Evolutionary conservation across 2,888 invertebrate genomes (phyloP), one percentile per base, ranked within the genome.

Genomic region (Plutella xylostella): DNA sequence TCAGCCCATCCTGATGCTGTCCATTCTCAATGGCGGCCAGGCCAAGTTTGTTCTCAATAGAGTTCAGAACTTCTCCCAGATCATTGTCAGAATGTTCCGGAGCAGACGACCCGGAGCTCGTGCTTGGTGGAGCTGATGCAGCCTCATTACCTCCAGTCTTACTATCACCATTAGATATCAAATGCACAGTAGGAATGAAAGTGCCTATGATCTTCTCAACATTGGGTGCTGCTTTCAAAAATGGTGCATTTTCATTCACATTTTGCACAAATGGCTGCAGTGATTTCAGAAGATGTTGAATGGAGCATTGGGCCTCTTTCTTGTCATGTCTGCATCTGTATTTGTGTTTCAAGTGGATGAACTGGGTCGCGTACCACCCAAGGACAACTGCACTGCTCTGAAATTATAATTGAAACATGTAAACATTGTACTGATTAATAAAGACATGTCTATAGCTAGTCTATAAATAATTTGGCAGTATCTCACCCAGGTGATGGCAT

Each of bases 321-420:
- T 59, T 52, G 21, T 56, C 50, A 22, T 54, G 53, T 42, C 55
- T 58, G 15, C 52, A 48, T 45, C 65, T 58, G 43, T 58, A 63
- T 53, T 79, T 82, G 31, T 68, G 51, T 41, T 72, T 80, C 35
- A 78, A 55, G 53, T 78, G 74, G 38, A 87, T 64, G 1, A 88
- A 67, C 55, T 89, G 88, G 56, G 86, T 87, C 17, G 89, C 78
- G 47, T 87, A 86, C 87, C 88, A 89, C 35, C 89, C 89, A 48
- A 88, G 61, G 14, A 89, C 86, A 38, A 89, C 60, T 15, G 85
- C 85, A 54, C 88, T 84, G 53, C 88, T 87, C 89, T 89, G 72
- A 69, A 46, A 33, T 12, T 52, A 45, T 37, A 37, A 43, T 25
- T 11, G 12, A 4, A 14, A 15, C 33, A 33, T 15, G 15, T 14